phyloP scores from a whole-genome alignment of 2,888 invertebrate genomes.

The Pristionchus exspectatus region DNA sequence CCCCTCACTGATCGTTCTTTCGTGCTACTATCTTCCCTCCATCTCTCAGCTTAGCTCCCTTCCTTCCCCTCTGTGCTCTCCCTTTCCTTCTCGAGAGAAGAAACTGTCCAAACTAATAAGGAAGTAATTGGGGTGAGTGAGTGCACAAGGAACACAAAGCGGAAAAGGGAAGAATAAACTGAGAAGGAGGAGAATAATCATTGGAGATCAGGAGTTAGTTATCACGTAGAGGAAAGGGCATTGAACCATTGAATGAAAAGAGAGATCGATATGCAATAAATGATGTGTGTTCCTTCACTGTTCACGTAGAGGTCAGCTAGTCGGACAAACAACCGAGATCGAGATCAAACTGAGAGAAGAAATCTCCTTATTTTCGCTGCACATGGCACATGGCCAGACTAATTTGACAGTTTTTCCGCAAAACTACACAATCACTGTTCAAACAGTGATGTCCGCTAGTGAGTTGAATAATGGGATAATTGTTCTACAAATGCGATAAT shows the following conservation, averaged over 20 bases:
- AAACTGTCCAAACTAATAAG: constrained; percentile 52
- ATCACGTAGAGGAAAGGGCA: constrained; percentile 1
- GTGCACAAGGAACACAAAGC: constrained; percentile 35
- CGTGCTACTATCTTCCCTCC: not conserved
- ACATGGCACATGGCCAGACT: not conserved
- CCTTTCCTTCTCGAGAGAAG: not conserved
- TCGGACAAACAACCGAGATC: not conserved
- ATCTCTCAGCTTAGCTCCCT: not conserved
- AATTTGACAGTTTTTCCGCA: no score
- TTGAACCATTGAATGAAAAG: not conserved
- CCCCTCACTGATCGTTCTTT: not conserved
- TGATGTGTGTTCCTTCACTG: not conserved
- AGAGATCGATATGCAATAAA: constrained; percentile 23
- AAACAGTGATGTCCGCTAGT: no score
- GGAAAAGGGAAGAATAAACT: not conserved
- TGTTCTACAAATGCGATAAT: no score
- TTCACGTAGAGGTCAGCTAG: constrained; percentile 14
- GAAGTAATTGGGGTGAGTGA: constrained; percentile 44
- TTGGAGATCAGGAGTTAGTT: not conserved
- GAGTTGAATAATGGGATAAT: not conserved
- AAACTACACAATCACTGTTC: not conserved
- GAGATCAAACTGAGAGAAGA: not conserved
- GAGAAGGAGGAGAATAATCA: not conserved
- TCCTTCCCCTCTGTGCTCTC: constrained; percentile 21
- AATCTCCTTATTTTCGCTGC: no score